Evolutionary conservation across 2,113 vertebrate genomes (phyloP).

Genomic region (Periophthalmus modestus): DNA sequence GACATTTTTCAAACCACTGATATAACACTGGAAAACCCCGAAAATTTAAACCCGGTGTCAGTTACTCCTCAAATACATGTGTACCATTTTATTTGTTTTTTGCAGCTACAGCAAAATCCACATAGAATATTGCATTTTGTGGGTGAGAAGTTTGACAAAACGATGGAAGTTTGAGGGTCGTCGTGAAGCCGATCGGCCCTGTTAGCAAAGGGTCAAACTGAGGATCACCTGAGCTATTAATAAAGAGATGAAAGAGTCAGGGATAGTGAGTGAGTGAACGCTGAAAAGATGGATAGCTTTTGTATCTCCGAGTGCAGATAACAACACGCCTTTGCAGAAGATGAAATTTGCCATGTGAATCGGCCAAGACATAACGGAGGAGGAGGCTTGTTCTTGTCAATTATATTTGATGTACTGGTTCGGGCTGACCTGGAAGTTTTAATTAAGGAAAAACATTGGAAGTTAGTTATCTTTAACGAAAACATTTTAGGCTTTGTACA

Average conservation of each 20-base stretch:
- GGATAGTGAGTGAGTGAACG: background rate
- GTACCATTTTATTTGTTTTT: background rate
- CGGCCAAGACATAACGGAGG: constrained; percentile 7
- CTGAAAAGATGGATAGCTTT: background rate
- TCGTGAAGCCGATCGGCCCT: background rate
- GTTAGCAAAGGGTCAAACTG: background rate
- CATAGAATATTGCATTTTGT: background rate
- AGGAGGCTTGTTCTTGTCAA: background rate
- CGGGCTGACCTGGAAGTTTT: constrained; percentile 28
- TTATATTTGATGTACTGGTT: constrained; percentile 8
- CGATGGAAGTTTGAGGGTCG: background rate
- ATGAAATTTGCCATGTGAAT: background rate
- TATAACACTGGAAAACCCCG: background rate
- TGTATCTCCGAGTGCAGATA: constrained; percentile 5
- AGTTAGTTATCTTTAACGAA: constrained; percentile 15
- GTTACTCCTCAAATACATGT: background rate
- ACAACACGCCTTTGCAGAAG: background rate
- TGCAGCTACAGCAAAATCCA: background rate
- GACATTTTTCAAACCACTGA: background rate
- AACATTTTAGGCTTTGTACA: constrained; percentile 8
- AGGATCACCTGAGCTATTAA: background rate
- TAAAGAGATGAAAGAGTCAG: background rate
- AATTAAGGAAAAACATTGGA: constrained; percentile 11
- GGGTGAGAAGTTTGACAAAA: background rate
- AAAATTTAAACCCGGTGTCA: background rate